phyloP scores from a whole-genome alignment of 1,140 invertebrate genomes.

The Tetranychus cinnabarinus region DNA sequence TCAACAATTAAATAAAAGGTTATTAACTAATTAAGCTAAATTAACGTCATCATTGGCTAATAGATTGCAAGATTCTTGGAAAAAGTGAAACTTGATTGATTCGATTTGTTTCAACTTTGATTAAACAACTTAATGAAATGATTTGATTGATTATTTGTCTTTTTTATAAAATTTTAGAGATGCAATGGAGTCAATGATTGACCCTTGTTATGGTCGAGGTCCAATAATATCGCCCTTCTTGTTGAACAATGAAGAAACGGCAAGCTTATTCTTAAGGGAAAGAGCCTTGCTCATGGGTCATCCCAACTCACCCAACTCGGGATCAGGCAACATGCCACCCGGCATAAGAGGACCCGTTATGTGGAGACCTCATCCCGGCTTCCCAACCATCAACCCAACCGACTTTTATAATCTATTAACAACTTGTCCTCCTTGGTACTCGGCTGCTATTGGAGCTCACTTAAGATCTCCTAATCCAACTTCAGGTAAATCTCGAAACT shows the following conservation, averaged over 20 bases:
- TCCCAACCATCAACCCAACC: neutral
- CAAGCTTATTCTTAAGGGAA: conserved; percentile 1
- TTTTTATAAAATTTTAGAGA: conserved; percentile 14
- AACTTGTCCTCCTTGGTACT: neutral
- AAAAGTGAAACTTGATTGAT: too few species aligned
- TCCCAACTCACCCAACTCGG: neutral
- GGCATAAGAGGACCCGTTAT: neutral
- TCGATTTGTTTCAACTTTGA: neutral
- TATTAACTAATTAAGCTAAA: too few species aligned
- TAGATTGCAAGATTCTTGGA: too few species aligned
- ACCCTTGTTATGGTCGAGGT: conserved; percentile 20
- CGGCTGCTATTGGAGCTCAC: neutral
- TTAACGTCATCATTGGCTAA: too few species aligned
- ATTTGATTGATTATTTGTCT: too few species aligned
- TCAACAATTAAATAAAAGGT: too few species aligned
- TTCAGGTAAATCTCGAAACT: neutral
- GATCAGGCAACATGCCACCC: neutral
- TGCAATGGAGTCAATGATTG: conserved; percentile 20
- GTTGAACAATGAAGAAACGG: conserved; percentile 11
- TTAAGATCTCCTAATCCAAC: neutral
- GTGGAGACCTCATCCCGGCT: conserved; percentile 1
- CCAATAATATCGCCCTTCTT: conserved; percentile 18
- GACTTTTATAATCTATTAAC: conserved; percentile 2
- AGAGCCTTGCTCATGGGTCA: neutral
- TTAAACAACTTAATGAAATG: too few species aligned